phyloP scores from a whole-genome alignment of 2,888 invertebrate genomes.

The Andrena minutula region DNA sequence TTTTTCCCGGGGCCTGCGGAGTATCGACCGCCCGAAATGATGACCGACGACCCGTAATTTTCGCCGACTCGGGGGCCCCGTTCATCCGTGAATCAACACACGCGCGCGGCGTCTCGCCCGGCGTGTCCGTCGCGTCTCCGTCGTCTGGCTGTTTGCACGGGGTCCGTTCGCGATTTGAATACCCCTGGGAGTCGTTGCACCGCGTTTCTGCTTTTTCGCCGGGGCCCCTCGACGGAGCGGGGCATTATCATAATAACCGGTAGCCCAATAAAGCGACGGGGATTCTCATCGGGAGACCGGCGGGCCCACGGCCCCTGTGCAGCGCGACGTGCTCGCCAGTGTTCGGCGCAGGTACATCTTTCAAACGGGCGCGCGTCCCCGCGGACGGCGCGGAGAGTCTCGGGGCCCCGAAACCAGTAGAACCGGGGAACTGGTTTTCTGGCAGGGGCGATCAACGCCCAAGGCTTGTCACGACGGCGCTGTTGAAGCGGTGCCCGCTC shows the following conservation, averaged over 20 bases:
- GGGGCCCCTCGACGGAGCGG: constrained; percentile 17
- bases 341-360: constrained; percentile 11
- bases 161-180: constrained; percentile 46
- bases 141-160: neutral
- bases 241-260: constrained; percentile 76
- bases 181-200: constrained; percentile 46
- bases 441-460: constrained; percentile 72
- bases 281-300: constrained; percentile 60
- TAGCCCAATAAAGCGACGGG: constrained; percentile 73
- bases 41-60: constrained; percentile 61
- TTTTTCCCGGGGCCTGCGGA: neutral
- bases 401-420: constrained; percentile 55
- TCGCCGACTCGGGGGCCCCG: constrained; percentile 41
- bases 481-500: constrained; percentile 69
- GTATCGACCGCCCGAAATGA: constrained; percentile 57
- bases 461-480: constrained; percentile 75
- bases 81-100: constrained; percentile 44
- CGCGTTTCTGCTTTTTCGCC: constrained; percentile 33
- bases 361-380: constrained; percentile 25
- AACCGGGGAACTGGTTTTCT: constrained; percentile 74
- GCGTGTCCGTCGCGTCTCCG: constrained; percentile 6
- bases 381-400: constrained; percentile 38
- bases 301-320: neutral
- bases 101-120: constrained; percentile 23
- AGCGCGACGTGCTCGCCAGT: neutral